phyloP scores from a whole-genome alignment of 1,140 invertebrate genomes.

The Drosophila parabipectinata region DNA sequence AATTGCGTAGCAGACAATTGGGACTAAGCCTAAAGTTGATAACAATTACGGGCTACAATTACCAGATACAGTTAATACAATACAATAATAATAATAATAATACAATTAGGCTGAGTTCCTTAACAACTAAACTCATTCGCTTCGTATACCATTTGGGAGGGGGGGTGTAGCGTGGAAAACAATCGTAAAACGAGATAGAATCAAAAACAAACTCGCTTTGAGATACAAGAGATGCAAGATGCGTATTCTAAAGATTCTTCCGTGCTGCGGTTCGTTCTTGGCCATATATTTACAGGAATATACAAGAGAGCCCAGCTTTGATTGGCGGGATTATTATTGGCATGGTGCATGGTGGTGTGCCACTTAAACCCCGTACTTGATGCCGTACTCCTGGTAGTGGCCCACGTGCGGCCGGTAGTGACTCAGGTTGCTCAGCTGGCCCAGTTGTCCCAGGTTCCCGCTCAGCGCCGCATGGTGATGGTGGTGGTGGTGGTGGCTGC shows the following conservation, averaged over 20 bases:
- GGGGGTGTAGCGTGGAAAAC: neutral
- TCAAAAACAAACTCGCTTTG: constrained; percentile 9
- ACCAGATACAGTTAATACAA: constrained; percentile 58
- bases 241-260: constrained; percentile 27
- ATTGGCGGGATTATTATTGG: neutral
- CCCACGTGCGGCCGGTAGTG: constrained; percentile 82
- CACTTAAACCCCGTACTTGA: constrained; percentile 83
- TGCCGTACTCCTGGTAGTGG: constrained; percentile 83
- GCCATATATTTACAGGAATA: constrained; percentile 75
- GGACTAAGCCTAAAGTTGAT: constrained; percentile 61
- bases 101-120: constrained; percentile 27
- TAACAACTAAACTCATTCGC: constrained; percentile 49
- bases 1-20: constrained; percentile 59
- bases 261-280: constrained; percentile 68
- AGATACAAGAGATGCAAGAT: constrained; percentile 47
- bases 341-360: neutral
- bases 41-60: constrained; percentile 56
- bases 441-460: constrained; percentile 78
- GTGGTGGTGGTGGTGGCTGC: constrained; percentile 77
- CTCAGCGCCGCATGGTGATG: constrained; percentile 79
- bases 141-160: constrained; percentile 49
- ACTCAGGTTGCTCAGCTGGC: constrained; percentile 78
- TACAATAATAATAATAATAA: constrained; percentile 19
- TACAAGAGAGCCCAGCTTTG: constrained; percentile 76
- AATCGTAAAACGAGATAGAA: constrained; percentile 18